phyloP scores from a whole-genome alignment of 2,797 vertebrate species.

The Ispidina picta region DNA sequence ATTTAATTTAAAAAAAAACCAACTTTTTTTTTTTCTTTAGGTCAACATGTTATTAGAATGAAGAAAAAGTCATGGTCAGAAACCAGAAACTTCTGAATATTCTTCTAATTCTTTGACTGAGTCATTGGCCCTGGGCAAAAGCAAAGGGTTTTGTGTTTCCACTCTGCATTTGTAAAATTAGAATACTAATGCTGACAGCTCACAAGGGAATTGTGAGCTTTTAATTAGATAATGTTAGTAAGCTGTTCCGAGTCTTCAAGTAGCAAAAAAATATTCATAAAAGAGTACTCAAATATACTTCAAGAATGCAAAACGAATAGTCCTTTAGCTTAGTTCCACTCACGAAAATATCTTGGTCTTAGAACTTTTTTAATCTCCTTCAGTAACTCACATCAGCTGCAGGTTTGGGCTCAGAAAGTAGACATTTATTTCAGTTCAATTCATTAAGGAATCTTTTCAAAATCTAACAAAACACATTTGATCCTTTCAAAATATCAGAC shows the following conservation, averaged over 20 bases:
- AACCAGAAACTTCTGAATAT: not conserved
- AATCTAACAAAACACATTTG: not conserved
- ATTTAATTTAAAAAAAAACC: no score
- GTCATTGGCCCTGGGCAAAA: not conserved
- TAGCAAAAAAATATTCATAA: not conserved
- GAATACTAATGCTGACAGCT: not conserved
- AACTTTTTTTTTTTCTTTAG: not conserved
- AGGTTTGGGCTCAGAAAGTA: not conserved
- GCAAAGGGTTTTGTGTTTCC: not conserved
- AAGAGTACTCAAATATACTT: not conserved
- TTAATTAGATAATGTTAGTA: constrained; percentile 10
- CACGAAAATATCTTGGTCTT: no score
- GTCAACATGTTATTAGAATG: not conserved
- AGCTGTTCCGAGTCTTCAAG: not conserved
- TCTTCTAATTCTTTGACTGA: not conserved
- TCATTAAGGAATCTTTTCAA: not conserved
- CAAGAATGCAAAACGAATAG: not conserved
- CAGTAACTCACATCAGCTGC: not conserved
- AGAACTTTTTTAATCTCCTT: not conserved
- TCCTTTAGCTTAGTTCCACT: not conserved
- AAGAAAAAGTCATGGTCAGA: not conserved
- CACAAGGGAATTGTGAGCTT: not conserved
- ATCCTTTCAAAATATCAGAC: not conserved
- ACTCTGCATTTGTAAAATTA: not conserved
- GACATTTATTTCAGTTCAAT: not conserved